Evolutionary conservation across 2,113 vertebrate genomes (phyloP).

Genomic region (Ageneiosus marmoratus): DNA sequence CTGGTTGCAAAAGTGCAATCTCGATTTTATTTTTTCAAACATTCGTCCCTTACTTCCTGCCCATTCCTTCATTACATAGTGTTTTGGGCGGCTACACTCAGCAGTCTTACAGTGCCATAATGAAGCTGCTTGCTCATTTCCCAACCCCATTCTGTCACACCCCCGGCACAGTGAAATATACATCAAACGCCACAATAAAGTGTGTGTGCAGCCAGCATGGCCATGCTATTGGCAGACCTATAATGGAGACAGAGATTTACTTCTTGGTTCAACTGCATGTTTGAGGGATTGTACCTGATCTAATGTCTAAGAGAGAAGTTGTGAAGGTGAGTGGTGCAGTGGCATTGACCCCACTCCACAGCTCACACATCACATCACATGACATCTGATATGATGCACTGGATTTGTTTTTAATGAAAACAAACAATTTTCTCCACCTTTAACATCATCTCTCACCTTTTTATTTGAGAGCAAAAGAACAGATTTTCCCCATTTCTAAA

Average conservation of each 20-base stretch:
- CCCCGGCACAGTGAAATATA: slow-evolving; percentile 67
- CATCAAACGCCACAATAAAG: slow-evolving; percentile 71
- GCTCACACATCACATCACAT: slow-evolving; percentile 38
- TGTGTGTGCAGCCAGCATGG: slow-evolving; percentile 73
- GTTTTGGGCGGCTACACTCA: slow-evolving; percentile 43
- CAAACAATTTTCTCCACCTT: slow-evolving; percentile 20
- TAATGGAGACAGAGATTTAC: slow-evolving; percentile 77
- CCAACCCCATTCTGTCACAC: slow-evolving; percentile 87
- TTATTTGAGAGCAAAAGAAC: slow-evolving; percentile 43
- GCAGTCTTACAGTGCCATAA: slow-evolving; percentile 49
- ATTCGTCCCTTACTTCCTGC: slow-evolving; percentile 12
- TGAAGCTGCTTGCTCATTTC: slow-evolving; percentile 63
- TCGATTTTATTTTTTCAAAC: slow-evolving; percentile 8
- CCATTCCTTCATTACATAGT: slow-evolving; percentile 37
- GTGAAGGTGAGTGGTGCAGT: slow-evolving; percentile 47
- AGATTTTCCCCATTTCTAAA: slow-evolving; percentile 39
- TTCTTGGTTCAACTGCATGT: slow-evolving; percentile 62
- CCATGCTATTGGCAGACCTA: slow-evolving; percentile 74
- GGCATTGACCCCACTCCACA: slow-evolving; percentile 52
- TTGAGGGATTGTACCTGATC: slow-evolving; percentile 64
- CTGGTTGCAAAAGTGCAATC: slow-evolving; percentile 10
- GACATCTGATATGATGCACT: slow-evolving; percentile 24
- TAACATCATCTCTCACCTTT: not conserved
- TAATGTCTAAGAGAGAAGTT: slow-evolving; percentile 61
- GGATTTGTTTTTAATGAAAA: slow-evolving; percentile 48